Evolutionary conservation across 1,140 invertebrate species (phyloP), one percentile per base, ranked within the genome.

Genomic region (Drosophila erecta): DNA sequence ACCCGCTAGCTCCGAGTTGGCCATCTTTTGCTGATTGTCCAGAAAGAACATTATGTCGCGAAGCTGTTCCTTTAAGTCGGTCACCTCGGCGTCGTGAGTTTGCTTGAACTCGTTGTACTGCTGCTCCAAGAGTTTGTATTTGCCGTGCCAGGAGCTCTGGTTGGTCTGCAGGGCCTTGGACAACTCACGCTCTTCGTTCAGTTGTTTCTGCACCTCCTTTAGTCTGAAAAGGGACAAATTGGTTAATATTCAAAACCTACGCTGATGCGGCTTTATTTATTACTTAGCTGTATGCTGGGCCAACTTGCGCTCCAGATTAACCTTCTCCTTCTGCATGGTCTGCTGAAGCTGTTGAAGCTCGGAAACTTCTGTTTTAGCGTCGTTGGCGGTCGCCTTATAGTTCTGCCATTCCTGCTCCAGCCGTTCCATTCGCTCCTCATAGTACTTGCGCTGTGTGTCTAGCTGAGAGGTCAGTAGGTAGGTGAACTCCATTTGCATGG

Each of bases 401-500:
- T 79, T 83, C 27, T 92, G 81, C 62, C 92, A 92, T 62, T 94
- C 93, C 40, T 89, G 90, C 67, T 94, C 94, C 11, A 94, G 93
- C 79, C 94, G 92, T 50, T 93, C 93, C 30, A 99, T 93, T 78
- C 95, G 95, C 54, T 98, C 96, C 92, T 99, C 98, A 93, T 98
- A 99, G 93, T 97, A 98, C 46, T 95, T 94, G 11, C 98, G 93
- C 92, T 99, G 99, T 14, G 96, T 96, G 92, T 99, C 98, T 15
- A 99, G 93, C 92, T 99, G 99, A 49, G 97, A 98, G 8, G 98
- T 99, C n/a, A 99, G 93, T 49, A 99, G 94, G 93, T 99, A 99
- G 0, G 98, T 98, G 85, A 99, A 99, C 94, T 99, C 98, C 59
- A 99, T 93, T 91, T 98, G 97, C 46, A 99, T 95, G 0, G 97